A percentile compares a stretch with the other conserved stretches of the same genome.
Conservation (phyloP, 2,113 vertebrate genomes). For the Albula glossodonta region DNA sequence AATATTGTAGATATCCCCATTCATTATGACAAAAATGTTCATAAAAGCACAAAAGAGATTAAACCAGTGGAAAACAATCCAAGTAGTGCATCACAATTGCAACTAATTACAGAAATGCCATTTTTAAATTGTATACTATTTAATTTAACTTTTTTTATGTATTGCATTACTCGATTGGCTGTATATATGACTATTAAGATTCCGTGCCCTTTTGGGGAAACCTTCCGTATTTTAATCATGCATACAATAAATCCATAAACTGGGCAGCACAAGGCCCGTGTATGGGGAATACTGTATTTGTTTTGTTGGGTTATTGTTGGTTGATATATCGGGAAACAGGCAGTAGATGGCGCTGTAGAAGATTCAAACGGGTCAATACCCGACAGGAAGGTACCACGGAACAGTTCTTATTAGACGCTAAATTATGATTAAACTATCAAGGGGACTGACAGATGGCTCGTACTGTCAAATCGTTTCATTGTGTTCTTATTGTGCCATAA, state of each 20-base stretch:
- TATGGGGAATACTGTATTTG: neutral
- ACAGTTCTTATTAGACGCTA: neutral
- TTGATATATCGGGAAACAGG: neutral
- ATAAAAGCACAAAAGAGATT: neutral
- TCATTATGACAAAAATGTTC: neutral
- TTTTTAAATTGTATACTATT: too few species aligned
- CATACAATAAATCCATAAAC: too few species aligned
- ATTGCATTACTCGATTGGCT: too few species aligned
- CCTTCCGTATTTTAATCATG: too few species aligned
- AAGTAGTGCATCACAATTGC: too few species aligned
- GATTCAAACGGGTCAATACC: neutral
- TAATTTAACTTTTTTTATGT: too few species aligned
- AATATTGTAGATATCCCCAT: neutral
- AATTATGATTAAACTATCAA: neutral
- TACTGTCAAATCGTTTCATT: constrained; percentile 2
- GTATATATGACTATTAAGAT: too few species aligned
- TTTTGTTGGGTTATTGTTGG: neutral
- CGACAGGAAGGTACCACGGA: neutral
- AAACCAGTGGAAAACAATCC: too few species aligned
- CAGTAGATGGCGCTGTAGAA: constrained; percentile 18
- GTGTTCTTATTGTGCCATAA: neutral
- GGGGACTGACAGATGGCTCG: neutral
- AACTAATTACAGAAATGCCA: too few species aligned
- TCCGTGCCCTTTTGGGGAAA: too few species aligned
- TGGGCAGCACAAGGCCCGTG: too few species aligned